Evolutionary conservation across 2,888 invertebrate genomes (phyloP), one percentile per base, ranked within the genome.

Genomic region (Nemoura dubitans): DNA sequence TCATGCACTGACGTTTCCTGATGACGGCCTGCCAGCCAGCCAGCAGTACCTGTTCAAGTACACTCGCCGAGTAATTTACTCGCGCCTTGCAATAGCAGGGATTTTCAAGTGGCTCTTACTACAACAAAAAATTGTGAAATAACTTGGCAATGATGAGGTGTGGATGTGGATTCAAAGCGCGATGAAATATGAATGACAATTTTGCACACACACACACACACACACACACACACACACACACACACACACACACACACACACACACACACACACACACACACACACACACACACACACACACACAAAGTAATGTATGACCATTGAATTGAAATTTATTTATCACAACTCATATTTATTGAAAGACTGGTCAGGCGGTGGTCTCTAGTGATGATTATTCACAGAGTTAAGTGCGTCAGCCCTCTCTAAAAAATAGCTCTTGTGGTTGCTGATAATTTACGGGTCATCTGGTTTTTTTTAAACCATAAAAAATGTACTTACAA

Each of bases 251-350:
- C 10, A 10, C 36, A 36, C 3, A n/a, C 21, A 43, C 21, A 26
- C n/a, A 59, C 21, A 43, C 21, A 26, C n/a, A 59, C 21, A 43
- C 21, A 26, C n/a, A 59, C 21, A 43, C 21, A 26, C n/a, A 59
- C 21, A 43, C 21, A 26, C n/a, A 59, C 21, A 43, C 21, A 26
- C n/a, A 59, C n/a, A n/a, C n/a, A 10, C 10, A 36, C 59, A 21
- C 3, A 59, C 3, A 59, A 59, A 59, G 59, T 59, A 59, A 21
- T 59, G 59, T 59, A 42, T 42, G 42, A n/a, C 83, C 83, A 42
- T 43, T 83, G 83, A 43, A 83, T 26, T 0, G 59, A 84, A 84
- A 84, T 84, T 84, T 84, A 84, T 84, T 84, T 84, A 84, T 84
- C 59, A 84, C 84, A 84, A 59, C 76, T 76, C 26, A 27, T 59